These are phyloP conservation scores for Cetoscarus ocellatus DNA, from an alignment of 2,797 vertebrate species.

Conservation along the genomic window DNA sequence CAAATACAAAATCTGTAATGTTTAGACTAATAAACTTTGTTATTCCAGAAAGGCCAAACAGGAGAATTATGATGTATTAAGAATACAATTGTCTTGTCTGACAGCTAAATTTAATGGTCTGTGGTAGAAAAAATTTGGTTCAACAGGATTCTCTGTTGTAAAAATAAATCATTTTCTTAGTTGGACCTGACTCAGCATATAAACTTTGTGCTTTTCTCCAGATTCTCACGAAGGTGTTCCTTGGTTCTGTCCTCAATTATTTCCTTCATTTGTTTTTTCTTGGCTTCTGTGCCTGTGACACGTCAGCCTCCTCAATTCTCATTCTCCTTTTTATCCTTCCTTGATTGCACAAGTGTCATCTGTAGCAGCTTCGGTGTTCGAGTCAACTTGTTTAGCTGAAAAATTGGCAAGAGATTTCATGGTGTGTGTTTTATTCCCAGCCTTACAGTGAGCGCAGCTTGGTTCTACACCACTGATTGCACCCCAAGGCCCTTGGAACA, in stretches of 20 bases:
- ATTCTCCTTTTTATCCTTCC: background rate
- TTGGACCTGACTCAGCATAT: too few relatives aligned
- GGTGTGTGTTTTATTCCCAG: constrained; percentile 24
- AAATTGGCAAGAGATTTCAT: constrained; percentile 24
- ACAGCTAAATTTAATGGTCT: too few relatives aligned
- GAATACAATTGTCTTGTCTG: too few relatives aligned
- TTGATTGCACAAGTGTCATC: background rate
- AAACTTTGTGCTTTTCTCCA: too few relatives aligned
- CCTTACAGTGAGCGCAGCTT: constrained; percentile 41
- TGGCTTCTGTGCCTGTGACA: background rate
- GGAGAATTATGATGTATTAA: too few relatives aligned
- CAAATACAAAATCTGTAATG: too few relatives aligned
- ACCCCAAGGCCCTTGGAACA: constrained; percentile 74
- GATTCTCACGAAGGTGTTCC: too few relatives aligned
- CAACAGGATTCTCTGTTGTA: too few relatives aligned
- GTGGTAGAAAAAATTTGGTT: too few relatives aligned
- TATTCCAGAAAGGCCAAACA: too few relatives aligned
- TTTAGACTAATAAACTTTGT: too few relatives aligned
- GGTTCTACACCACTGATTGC: constrained; percentile 69
- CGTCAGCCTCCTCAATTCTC: background rate
- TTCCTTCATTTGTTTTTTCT: background rate
- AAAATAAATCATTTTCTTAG: too few relatives aligned
- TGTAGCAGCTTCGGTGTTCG: constrained; percentile 7
- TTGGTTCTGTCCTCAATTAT: background rate
- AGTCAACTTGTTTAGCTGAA: constrained; percentile 18